Evolutionary conservation across 1,140 invertebrate species (phyloP), one percentile per base, ranked within the genome.

Genomic region (Megalopta genalis): DNA sequence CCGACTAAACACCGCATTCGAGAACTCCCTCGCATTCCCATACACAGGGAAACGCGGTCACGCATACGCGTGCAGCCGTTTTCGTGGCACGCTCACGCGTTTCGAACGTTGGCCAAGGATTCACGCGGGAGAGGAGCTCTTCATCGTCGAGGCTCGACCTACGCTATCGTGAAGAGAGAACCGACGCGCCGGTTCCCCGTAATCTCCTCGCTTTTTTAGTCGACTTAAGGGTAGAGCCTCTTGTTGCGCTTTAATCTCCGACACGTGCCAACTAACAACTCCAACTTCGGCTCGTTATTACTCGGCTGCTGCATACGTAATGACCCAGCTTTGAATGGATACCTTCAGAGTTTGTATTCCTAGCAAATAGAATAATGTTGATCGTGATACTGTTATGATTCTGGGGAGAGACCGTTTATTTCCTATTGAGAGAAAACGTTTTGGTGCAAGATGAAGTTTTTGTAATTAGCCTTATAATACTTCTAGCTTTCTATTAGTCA

Each of bases 1-100:
- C 62, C 75, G 83, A 77, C 72, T 73, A 62, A 74, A 67, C 84
- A 86, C 68, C 77, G 83, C 37, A 67, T 86, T 81, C 81, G 83
- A 83, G 83, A 88, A 87, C 88, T 86, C 86, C 81, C 89, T 83
- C 86, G 84, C 77, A 89, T 75, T 74, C 68, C 74, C 77, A 57
- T 64, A 80, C 77, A 68, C 77, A 73, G 59, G 57, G 69, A 39
- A 52, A 59, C 59, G 32, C 74, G 75, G 59, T 70, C 64, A 75
- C 70, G 49, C 72, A 57, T 3, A 60, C 57, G 9, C 23, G 23
- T 52, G 16, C 14, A n/a, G 12, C 16, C 14, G 32, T 54, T 57
- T 57, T 59, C 76, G 21, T 60, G 57, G 52, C 39, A 49, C 49
- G 37, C 57, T 57, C 64, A 39, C 68, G 54, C 62, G 27, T 32